Evolutionary conservation across 2,797 vertebrate genomes (phyloP), one percentile per base, ranked within the genome.

Genomic region (Rhinogobio ventralis): DNA sequence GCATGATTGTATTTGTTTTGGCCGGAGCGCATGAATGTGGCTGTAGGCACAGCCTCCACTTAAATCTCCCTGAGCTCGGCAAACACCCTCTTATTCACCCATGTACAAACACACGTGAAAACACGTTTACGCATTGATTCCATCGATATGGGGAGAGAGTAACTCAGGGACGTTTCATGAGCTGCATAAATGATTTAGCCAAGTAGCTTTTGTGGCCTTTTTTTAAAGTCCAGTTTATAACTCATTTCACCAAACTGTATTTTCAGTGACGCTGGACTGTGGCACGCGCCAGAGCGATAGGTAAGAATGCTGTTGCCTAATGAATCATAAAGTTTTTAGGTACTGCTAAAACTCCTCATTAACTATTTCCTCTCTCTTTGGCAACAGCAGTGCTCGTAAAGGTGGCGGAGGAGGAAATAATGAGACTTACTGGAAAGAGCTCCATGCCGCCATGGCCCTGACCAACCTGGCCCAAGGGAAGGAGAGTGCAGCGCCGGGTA

Each of bases 391-490:
- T 28, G 25, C 73, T 45, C 53, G n/a, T 25, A 89, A 88, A 86
- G 73, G 72, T 55, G 77, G 62, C 1, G 95, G 93, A 88, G 94
- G 95, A 84, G 96, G 94, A 93, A 98, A 97, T 92, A 97, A 98
- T 49, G 97, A 98, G 93, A 98, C 97, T 0, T 98, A 99, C 93
- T 99, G 98, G 98, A 97, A 96, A 90, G 98, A 99, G 94, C 98
- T 99, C 94, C 98, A 97, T 2, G 98, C 98, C 51, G 98, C 98
- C 69, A 98, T 99, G 98, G 98, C 98, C 93, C 94, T 99, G 95
- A 99, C 98, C 36, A 99, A 99, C 92, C 95, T 99, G 90, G 97
- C 98, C 6, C 98, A 99, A 90, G 96, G 96, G 73, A 98, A 99
- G 93, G 97, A 98, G 91, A 95, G 95, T 78, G 90, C 94, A 11